Evolutionary conservation across 2,113 vertebrate species (phyloP).

Genomic region (Neogale vison): DNA sequence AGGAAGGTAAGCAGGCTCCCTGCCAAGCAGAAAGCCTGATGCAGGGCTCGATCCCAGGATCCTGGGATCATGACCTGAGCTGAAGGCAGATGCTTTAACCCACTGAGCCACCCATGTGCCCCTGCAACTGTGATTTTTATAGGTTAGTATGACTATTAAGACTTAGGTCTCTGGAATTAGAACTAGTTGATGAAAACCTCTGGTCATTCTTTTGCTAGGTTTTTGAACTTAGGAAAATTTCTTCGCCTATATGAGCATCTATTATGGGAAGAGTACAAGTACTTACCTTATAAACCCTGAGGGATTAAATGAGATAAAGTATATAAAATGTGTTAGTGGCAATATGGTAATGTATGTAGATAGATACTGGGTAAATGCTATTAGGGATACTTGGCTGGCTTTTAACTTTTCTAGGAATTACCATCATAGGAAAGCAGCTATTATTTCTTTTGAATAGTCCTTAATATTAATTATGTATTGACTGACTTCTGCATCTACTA

Average conservation of each 20-base stretch:
- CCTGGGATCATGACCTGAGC: too few relatives aligned
- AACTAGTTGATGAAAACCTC: background rate
- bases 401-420: background rate
- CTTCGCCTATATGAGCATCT: background rate
- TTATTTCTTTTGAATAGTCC: background rate
- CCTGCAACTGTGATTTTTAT: background rate
- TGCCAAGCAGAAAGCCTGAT: too few relatives aligned
- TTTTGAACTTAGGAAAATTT: background rate
- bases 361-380: background rate
- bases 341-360: background rate
- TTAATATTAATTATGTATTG: slow-evolving; percentile 26
- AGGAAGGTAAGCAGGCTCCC: too few relatives aligned
- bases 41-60: too few relatives aligned
- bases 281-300: background rate
- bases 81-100: too few relatives aligned
- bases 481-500: background rate
- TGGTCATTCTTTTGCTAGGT: background rate
- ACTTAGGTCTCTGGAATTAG: background rate
- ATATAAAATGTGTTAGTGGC: background rate
- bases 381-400: background rate
- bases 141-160: background rate
- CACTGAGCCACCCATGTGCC: too few relatives aligned
- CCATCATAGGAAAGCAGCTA: background rate
- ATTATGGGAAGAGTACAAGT: background rate
- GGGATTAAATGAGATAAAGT: background rate